Percentiles rank a stretch among this genome's conserved stretches.
phyloP scores from a whole-genome alignment of 1,140 invertebrate genomes.

The Hyphantria cunea region DNA sequence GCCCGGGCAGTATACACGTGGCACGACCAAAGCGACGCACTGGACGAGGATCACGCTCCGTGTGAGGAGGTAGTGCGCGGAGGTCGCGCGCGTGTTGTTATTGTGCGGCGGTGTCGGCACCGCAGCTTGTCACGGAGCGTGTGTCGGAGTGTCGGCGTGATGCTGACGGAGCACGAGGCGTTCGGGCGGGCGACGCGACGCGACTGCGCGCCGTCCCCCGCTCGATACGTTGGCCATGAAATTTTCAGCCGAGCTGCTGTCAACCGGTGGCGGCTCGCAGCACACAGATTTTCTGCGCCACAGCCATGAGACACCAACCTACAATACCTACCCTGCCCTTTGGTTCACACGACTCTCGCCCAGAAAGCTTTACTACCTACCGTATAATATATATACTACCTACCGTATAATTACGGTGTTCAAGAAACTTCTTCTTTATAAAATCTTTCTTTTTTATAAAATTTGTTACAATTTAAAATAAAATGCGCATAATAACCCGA shows the following conservation, averaged over 20 bases:
- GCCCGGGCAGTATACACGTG: constrained; percentile 42
- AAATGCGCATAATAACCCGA: too few species aligned
- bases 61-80: constrained; percentile 37
- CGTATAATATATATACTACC: too few species aligned
- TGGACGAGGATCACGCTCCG: constrained; percentile 39
- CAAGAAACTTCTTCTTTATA: too few species aligned
- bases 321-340: not conserved
- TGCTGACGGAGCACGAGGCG: constrained; percentile 31
- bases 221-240: constrained; percentile 78
- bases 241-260: constrained; percentile 73
- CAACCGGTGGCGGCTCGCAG: constrained; percentile 72
- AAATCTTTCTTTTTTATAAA: too few species aligned
- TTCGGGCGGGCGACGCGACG: constrained; percentile 47
- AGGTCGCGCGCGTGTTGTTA: constrained; percentile 63
- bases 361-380: too few species aligned
- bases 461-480: too few species aligned
- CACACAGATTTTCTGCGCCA: constrained; percentile 53
- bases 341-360: too few species aligned
- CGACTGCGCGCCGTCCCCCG: constrained; percentile 61
- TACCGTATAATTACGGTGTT: too few species aligned
- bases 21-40: constrained; percentile 55
- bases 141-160: constrained; percentile 25
- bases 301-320: constrained; percentile 12
- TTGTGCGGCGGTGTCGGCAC: constrained; percentile 46
- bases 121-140: constrained; percentile 50